These are phyloP conservation scores for Thumatha senex DNA, from an alignment of 2,888 invertebrate species.

Conservation along the genomic window DNA sequence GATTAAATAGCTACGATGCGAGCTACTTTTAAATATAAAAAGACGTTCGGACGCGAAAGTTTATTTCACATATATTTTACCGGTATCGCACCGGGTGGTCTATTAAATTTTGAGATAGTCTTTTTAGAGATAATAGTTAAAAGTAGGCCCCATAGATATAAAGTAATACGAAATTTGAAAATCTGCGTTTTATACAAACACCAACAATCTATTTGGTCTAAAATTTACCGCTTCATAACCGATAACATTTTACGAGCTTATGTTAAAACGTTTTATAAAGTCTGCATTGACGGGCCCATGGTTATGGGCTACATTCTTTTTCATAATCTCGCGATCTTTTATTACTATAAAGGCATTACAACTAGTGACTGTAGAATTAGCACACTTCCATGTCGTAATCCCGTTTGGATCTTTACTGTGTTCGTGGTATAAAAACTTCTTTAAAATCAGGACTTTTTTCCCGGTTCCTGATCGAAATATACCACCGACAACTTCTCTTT, in stretches of 20 bases:
- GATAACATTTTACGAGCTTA: neutral
- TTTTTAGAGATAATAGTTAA: too few relatives aligned
- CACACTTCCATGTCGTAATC: constrained; percentile 25
- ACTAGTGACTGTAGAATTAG: neutral
- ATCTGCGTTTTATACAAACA: too few relatives aligned
- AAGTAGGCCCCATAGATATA: too few relatives aligned
- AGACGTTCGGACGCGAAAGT: too few relatives aligned
- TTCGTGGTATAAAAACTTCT: constrained; percentile 41
- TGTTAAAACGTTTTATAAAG: constrained; percentile 17
- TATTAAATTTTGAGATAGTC: too few relatives aligned
- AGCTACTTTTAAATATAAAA: too few relatives aligned
- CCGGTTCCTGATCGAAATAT: constrained; percentile 41
- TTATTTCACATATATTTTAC: too few relatives aligned
- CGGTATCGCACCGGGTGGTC: too few relatives aligned
- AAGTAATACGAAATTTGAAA: too few relatives aligned
- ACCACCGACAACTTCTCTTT: constrained; percentile 43
- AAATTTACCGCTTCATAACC: too few relatives aligned
- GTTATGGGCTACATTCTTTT: constrained; percentile 35
- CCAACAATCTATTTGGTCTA: too few relatives aligned
- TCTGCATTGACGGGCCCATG: constrained; percentile 34
- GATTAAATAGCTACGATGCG: too few relatives aligned
- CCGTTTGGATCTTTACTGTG: constrained; percentile 12
- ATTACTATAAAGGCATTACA: constrained; percentile 45
- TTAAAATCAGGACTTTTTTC: constrained; percentile 41
- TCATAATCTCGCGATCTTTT: constrained; percentile 30